phyloP scores from a whole-genome alignment of 1,140 invertebrate genomes.

The Lerema accius region DNA sequence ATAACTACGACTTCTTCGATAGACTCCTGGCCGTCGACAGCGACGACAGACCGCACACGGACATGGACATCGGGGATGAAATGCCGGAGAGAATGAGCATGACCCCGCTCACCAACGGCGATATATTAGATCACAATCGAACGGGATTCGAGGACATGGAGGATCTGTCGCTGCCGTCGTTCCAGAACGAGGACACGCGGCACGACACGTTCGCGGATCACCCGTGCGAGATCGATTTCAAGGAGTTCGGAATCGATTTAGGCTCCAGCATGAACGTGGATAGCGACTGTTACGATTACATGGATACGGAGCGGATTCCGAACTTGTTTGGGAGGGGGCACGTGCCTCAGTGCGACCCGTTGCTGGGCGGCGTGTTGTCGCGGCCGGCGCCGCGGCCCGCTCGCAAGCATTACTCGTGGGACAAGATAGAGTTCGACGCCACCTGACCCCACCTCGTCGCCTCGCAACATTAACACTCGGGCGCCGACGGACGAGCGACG shows the following conservation, averaged over 20 bases:
- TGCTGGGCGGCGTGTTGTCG: constrained; percentile 71
- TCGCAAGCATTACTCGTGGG: constrained; percentile 78
- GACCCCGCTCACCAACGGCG: constrained; percentile 70
- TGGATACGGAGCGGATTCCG: constrained; percentile 72
- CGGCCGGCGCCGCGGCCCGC: constrained; percentile 66
- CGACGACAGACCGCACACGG: constrained; percentile 53
- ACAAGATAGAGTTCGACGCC: constrained; percentile 75
- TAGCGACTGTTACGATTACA: constrained; percentile 62
- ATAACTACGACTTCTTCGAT: constrained; percentile 68
- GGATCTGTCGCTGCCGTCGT: constrained; percentile 68
- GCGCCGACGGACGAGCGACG: constrained; percentile 42
- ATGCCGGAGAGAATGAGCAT: constrained; percentile 65
- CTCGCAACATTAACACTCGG: constrained; percentile 17
- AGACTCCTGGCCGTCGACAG: constrained; percentile 59
- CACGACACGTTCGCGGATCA: constrained; percentile 57
- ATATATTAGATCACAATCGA: constrained; percentile 69
- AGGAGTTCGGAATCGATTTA: constrained; percentile 69
- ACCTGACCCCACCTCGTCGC: constrained; percentile 64
- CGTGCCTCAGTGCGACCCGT: constrained; percentile 75
- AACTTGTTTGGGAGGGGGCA: constrained; percentile 73
- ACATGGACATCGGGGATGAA: constrained; percentile 71
- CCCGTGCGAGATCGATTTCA: constrained; percentile 70
- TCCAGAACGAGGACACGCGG: constrained; percentile 67
- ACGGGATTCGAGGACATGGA: constrained; percentile 71
- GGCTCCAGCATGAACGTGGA: constrained; percentile 65